Conservation (phyloP, 2,888 invertebrate genomes). For the Hedya salicella region DNA sequence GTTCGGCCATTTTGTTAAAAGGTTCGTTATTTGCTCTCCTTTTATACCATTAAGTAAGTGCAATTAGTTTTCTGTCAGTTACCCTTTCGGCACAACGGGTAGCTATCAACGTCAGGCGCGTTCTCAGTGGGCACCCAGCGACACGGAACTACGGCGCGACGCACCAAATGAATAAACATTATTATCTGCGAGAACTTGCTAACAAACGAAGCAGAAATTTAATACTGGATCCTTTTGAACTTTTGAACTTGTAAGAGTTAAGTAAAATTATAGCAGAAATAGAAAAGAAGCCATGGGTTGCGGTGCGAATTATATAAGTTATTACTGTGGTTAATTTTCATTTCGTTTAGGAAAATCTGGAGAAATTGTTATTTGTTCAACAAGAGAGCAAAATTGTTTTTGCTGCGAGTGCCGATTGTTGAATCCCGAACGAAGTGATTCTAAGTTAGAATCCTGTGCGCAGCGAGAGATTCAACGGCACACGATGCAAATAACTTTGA, state of each 20-base stretch:
- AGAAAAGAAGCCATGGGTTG: not conserved
- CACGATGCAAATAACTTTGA: too few species aligned
- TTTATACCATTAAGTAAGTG: constrained; percentile 48
- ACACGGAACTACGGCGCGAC: constrained; percentile 36
- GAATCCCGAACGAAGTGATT: too few species aligned
- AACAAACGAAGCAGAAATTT: constrained; percentile 53
- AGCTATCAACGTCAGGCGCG: constrained; percentile 49
- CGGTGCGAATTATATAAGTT: too few species aligned
- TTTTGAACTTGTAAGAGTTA: constrained; percentile 4
- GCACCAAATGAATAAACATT: constrained; percentile 54
- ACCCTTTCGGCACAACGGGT: constrained; percentile 50
- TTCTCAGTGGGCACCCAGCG: constrained; percentile 44
- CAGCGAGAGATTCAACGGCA: too few species aligned
- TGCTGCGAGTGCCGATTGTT: too few species aligned
- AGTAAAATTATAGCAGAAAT: constrained; percentile 1
- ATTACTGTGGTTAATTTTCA: too few species aligned
- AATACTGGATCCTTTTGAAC: constrained; percentile 43
- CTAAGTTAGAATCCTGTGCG: too few species aligned
- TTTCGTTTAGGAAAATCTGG: too few species aligned
- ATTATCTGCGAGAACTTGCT: constrained; percentile 53
- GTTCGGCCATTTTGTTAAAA: constrained; percentile 25
- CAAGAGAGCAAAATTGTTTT: too few species aligned
- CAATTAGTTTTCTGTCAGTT: constrained; percentile 53
- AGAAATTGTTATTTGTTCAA: not conserved
- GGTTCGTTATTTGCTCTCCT: constrained; percentile 35